Evolutionary conservation across 2,888 invertebrate species (phyloP), one percentile per base, ranked within the genome.

Genomic region (Apotomis capreana): DNA sequence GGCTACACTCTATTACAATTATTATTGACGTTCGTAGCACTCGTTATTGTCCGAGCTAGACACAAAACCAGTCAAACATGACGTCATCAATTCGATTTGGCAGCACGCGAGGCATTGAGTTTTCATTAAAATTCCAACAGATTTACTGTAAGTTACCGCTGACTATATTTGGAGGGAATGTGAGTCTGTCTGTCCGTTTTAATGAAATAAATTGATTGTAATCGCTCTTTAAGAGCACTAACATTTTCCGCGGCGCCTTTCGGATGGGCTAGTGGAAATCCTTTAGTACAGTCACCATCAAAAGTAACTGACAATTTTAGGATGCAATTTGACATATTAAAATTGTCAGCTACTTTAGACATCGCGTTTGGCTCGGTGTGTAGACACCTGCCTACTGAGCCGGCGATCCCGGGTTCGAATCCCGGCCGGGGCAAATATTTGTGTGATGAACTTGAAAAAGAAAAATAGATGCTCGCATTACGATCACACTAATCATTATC

Each of bases 11-110:
- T 26, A 26, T 26, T 40, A 58, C n/a, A n/a, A 13, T 5, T 15
- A 44, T 40, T 15, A 46, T 15, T 49, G 10, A 15, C 44, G 46
- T 13, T 61, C 5, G 12, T 44, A 4, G 15, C 26, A 44, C 40
- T 26, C 13, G 44, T 12, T 46, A 55, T 55, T 55, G 44, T 2
- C 51, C 8, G 37, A 52, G 26, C 36, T 44, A 55, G 40, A 64
- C 40, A 6, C 54, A 15, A 26, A 64, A 55, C 64, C 55, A 55
- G 69, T 57, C 49, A 10, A 36, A 60, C 10, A 57, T 69, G 69
- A 62, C 69, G 61, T 62, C 69, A 61, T 12, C 55, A 26, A 49
- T 55, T 55, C 46, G 62, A 69, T 69, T 69, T 69, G 49, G 61
- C 69, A 55, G 69, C 69, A 62, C 55, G 69, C 61, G 13, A 62